Evolutionary conservation across 30 jellyfish, hydroid and myxozoan species (phyloP), one percentile per base, ranked within the genome.

Genomic region (Morbakka virulenta): DNA sequence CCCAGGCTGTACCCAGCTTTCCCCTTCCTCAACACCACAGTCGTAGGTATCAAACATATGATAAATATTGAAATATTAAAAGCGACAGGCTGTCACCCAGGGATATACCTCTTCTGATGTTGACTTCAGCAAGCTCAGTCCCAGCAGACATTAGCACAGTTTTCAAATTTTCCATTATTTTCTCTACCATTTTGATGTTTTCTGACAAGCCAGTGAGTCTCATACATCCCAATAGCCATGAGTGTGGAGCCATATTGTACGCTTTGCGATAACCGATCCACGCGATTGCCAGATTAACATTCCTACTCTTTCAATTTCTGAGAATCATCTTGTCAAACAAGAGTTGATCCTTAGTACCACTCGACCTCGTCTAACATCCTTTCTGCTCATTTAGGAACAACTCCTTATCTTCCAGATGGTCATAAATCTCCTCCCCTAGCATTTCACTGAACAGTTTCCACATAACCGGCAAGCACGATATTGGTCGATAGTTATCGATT

Each of bases 71-170:
- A 66, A 67, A 66, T 14, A 80, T 30, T 2, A 52, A 6, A 0
- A 83, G 91, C 23, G 91, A 79, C 22, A 79, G 83, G 12, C 51
- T 51, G 34, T 79, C 83, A 4, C 91, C 84, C 49, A 51, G 91
- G 61, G 67, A 79, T 48, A 67, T 67, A 1, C 91, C 91, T 21
- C 84, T 49, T 32, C 61, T 50, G 1, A 79, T 67, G 28, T 67
- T 51, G 27, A 79, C 62, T 2, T 64, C 67, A 51, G 28, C 77
- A 57, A 52, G 41, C 49, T 4, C 31, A 35, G 28, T 67, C 23
- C 49, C 48, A 22, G 78, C 80, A 4, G 84, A 9, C 32, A 17
- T 72, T 34, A 72, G 31, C 14, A 24, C 75, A 29, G 35, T 34
- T 3, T 30, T 72, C 84, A 72, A 72, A 28, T 23, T 1, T 17